These are phyloP conservation scores for Glyphotaelius pellucidus DNA, from an alignment of 2,888 invertebrate species.

Conservation along the genomic window DNA sequence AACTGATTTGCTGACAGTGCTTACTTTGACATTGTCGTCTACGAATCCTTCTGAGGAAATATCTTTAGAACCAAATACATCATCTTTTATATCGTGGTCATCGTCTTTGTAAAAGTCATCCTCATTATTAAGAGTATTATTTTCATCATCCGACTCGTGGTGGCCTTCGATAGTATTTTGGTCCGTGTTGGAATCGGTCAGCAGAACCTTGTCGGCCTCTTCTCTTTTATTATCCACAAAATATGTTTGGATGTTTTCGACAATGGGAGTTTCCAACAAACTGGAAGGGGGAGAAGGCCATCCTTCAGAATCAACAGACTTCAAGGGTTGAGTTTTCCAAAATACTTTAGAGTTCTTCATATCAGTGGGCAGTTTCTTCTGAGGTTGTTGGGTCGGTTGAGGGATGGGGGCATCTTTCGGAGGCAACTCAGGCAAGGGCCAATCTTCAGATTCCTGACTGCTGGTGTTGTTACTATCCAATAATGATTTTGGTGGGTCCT, in stretches of 20 bases:
- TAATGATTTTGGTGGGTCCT: conserved; percentile 67
- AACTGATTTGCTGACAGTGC: conserved; percentile 59
- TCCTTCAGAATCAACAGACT: conserved; percentile 85
- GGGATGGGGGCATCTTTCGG: conserved; percentile 71
- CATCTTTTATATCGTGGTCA: conserved; percentile 75
- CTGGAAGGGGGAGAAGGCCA: conserved; percentile 90
- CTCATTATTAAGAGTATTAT: conserved; percentile 83
- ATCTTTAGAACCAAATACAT: conserved; percentile 69
- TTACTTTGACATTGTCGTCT: conserved; percentile 57
- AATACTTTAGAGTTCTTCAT: conserved; percentile 70
- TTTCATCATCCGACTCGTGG: conserved; percentile 83
- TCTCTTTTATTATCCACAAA: conserved; percentile 87
- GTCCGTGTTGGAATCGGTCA: conserved; percentile 81
- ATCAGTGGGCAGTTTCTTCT: conserved; percentile 31
- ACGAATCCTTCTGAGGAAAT: conserved; percentile 69
- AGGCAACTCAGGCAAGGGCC: conserved; percentile 86
- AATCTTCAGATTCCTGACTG: conserved; percentile 86
- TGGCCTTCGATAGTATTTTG: conserved; percentile 78
- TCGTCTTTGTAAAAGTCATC: conserved; percentile 78
- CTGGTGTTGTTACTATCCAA: conserved; percentile 75
- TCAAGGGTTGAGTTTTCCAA: conserved; percentile 72
- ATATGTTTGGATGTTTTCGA: conserved; percentile 88
- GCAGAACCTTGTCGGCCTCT: conserved; percentile 86
- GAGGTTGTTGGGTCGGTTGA: conserved; percentile 5
- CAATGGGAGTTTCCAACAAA: conserved; percentile 83